Conservation (phyloP, 2,113 vertebrate genomes). For the Antigone vipio region DNA sequence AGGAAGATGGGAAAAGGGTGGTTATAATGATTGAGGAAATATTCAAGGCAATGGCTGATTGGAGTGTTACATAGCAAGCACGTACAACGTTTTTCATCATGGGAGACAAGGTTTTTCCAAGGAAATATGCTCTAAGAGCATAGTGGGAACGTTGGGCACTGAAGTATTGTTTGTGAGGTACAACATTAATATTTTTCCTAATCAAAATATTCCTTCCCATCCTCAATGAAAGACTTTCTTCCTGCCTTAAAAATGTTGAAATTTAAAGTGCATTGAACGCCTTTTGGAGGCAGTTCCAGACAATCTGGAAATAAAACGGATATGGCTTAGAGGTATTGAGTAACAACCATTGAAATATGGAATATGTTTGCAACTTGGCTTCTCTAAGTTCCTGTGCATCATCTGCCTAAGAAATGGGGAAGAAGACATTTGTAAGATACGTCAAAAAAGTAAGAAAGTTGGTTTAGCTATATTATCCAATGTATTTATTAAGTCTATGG, state of each 20-base stretch:
- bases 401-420: not conserved
- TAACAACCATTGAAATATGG: not conserved
- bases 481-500: not conserved
- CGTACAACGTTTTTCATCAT: accelerated
- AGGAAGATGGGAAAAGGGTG: not conserved
- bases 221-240: not conserved
- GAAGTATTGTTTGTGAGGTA: not conserved
- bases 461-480: not conserved
- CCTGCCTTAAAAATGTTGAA: not conserved
- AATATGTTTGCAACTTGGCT: not conserved
- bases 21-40: not conserved
- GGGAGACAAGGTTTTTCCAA: not conserved
- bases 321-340: not conserved
- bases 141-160: not conserved
- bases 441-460: not conserved
- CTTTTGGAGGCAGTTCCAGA: not conserved
- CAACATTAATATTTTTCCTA: not conserved
- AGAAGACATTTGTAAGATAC: not conserved
- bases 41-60: not conserved
- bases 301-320: not conserved
- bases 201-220: not conserved
- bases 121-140: not conserved
- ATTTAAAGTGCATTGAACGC: not conserved
- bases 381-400: not conserved
- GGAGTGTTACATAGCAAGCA: not conserved